These are phyloP conservation scores for Tenthredo livida DNA, from an alignment of 2,888 invertebrate genomes.

Conservation along the genomic window DNA sequence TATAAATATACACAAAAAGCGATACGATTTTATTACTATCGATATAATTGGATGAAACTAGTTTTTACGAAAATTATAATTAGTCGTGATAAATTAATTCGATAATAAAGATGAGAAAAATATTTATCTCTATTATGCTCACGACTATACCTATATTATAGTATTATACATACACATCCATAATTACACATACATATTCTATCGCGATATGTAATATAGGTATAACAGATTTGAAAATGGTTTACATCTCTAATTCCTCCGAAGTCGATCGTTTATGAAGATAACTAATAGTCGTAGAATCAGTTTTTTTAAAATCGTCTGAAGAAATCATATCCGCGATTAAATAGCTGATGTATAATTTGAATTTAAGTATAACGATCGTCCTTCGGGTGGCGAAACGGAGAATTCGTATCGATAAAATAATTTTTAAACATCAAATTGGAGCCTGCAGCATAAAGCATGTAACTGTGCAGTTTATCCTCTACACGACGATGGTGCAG, in stretches of 20 bases:
- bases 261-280: not conserved
- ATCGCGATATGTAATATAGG: not conserved
- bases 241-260: not conserved
- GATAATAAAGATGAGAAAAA: slow-evolving; percentile 18
- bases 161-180: not conserved
- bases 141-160: not conserved
- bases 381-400: no score
- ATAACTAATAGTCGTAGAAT: no score
- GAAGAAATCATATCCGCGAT: no score
- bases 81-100: slow-evolving; percentile 13
- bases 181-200: not conserved
- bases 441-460: no score
- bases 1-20: not conserved
- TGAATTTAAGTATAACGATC: no score
- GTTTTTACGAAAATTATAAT: not conserved
- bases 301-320: no score
- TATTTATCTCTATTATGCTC: not conserved
- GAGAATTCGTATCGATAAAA: no score
- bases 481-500: not conserved
- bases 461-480: not conserved
- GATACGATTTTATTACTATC: not conserved
- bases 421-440: no score
- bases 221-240: not conserved
- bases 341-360: no score
- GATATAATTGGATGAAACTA: not conserved